Base-by-base conservation (phyloP, 2,797 vertebrate species). In the Glossophaga mutica region DNA sequence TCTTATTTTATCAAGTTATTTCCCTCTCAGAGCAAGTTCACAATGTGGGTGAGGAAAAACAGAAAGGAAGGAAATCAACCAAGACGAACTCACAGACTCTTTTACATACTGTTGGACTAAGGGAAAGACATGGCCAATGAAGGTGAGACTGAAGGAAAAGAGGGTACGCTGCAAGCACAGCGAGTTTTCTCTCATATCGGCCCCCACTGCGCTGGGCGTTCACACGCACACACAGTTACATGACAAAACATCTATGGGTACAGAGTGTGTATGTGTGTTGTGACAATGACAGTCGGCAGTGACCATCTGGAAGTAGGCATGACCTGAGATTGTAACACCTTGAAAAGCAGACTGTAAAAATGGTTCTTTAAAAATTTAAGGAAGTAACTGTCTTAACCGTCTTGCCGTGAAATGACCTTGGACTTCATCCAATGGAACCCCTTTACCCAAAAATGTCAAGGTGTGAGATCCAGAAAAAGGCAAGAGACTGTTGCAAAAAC, bases 401-500 rank as follows among this genome's bases (percentile, higher is more conserved):
- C 37, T 87, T 88, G 44, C 15, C 39, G 62, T 32, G 48, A 88
- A 83, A 85, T 19, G 29, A 65, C 42, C 52, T 82, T 82, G 82
- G 14, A 73, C 76, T 71, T 59, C 18, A 92, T 71, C 32, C 6
- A 52, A 37, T 52, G 39, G 68, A 82, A 62, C n/a, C 59, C 15
- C 2, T 97, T 97, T 95, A 92, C 95, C 97, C 94, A 68, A 92
- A 96, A 44, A 92, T 91, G 94, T 39, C 22, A 85, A 91, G 50
- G 77, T 34, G 16, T 5, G n/a, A 97, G 94, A 84, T 84, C 83
- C 74, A 97, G 92, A 91, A 93, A 93, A 10, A 21, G 42, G n/a
- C 21, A 95, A 96, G 22, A 65, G 68, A 37, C 46, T 91, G 96
- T 39, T 76, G 10, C 42, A 55, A 90, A 93, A 59, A 83, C 55